Base-by-base conservation (phyloP, 1,140 invertebrate genomes). In the Archegozetes longisetosus region DNA sequence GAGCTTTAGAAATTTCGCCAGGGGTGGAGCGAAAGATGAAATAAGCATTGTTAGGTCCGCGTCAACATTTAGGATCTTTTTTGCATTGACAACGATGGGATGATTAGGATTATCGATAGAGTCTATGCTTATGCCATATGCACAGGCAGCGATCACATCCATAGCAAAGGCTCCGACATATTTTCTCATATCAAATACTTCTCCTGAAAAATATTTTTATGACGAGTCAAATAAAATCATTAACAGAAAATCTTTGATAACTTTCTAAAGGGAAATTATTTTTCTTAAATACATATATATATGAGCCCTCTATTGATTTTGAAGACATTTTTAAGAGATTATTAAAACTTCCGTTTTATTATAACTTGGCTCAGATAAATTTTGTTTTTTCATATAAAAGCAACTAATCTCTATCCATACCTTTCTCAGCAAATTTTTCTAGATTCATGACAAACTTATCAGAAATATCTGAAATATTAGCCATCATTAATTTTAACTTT, bases 41-140 rank as follows among this genome's bases (percentile, higher is more conserved):
- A 47, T 40, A 20, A 58, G 12, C 9, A 50, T 25, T 22, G 14
- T 50, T 20, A 40, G 58, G 13, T 53, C 63, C 17, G 58, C 51
- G 17, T 58, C 56, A 9, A 46, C 50, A 24, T 48, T 54, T 46
- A 72, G 66, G 12, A 66, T 47, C 17, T 64, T 61, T 25, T 64
- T 66, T 1, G 68, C 67, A 61, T 69, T 63, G 20, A 61, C 61
- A 6, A 70, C 65, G 58, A 74, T 69, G 3, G 61, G 61, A 55
- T 74, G 68, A 27, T 73, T 63, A 6, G 69, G 66, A 62, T 74
- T 64, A 26, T 66, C 66, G 26, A 72, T 68, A 2, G 70, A 67
- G 55, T 75, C 65, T 0, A 71, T 67, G n/a, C 75, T 64, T 9
- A 77, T 66, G 13, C 76, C 77, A 68, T 77, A 79, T 27, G 71